Conservation (phyloP, 2,113 vertebrate species). For the Trichomycterus rosablanca region DNA sequence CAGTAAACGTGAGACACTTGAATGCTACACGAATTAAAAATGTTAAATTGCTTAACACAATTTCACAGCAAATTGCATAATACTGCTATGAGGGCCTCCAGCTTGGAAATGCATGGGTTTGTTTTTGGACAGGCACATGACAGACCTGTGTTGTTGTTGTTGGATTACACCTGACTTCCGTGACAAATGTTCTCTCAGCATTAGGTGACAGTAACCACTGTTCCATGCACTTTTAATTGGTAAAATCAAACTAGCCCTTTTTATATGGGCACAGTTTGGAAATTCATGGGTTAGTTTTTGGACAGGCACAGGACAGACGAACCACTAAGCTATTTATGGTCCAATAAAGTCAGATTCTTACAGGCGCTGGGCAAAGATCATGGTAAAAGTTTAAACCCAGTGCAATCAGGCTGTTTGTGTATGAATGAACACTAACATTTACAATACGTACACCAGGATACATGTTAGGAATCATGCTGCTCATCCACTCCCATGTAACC, state of each 20-base stretch:
- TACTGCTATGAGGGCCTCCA: too few species aligned
- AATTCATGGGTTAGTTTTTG: constrained; percentile 1
- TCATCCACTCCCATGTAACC: background rate
- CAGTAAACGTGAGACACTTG: too few species aligned
- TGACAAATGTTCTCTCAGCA: background rate
- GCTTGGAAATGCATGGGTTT: constrained; percentile 16
- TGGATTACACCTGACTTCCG: too few species aligned
- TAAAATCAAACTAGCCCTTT: too few species aligned
- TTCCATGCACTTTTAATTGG: too few species aligned
- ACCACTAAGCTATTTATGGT: constrained; percentile 2
- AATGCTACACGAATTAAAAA: too few species aligned
- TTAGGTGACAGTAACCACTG: background rate
- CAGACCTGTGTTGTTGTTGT: too few species aligned
- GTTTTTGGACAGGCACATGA: constrained; percentile 7
- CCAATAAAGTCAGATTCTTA: constrained; percentile 22
- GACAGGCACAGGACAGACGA: constrained; percentile 8
- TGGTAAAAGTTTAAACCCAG: constrained; percentile 18
- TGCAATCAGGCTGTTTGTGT: constrained; percentile 1
- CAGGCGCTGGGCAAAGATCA: constrained; percentile 5
- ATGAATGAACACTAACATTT: constrained; percentile 36
- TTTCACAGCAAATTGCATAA: too few species aligned
- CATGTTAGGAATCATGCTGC: background rate
- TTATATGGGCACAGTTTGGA: too few species aligned
- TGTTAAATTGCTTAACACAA: too few species aligned
- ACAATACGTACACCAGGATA: constrained; percentile 41